Base-by-base conservation (phyloP, 2,113 vertebrate genomes). In the Orcinus orca region DNA sequence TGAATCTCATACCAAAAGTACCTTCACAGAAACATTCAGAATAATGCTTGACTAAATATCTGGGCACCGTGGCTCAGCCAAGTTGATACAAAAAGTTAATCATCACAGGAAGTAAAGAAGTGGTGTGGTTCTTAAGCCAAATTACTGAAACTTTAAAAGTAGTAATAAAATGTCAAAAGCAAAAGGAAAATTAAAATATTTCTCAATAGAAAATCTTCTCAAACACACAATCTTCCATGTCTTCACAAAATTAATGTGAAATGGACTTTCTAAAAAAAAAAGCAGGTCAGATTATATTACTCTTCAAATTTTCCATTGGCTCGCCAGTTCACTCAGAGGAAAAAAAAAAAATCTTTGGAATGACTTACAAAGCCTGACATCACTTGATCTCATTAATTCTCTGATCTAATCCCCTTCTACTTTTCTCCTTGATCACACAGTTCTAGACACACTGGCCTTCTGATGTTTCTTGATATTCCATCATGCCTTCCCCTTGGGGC, bases 251-350 rank as follows among this genome's bases (percentile, higher is more conserved):
- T 47, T 11, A 20, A 62, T n/a, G n/a, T 41, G 21, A 94, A 73
- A n/a, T 82, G 20, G 7, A 38, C 38, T 79, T 79, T 87, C 31
- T 79, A 91, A 68, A 73, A 92, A 21, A 55, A 55, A 18, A 53
- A 36, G 14, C 9, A 20, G 17, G 7, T 73, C 10, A 60, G 9
- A 73, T 71, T 73, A 36, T 41, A 26, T 44, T 26, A 63, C 5
- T 18, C 33, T 36, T 63, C 67, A 50, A 8, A 81, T 33, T 63
- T 62, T 71, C 47, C n/a, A 50, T 25, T 91, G 77, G 53, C 44
- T 77, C 33, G 65, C 47, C n/a, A 10, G 7, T 83, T 84, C 8
- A 21, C 68, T 83, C 36, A 26, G 38, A 73, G 55, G 7, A 10
- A 33, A 26, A 62, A 33, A n/a, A 71, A 26, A 2, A 93, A 67